Evolutionary conservation across 1,140 invertebrate species (phyloP).

Genomic region (Cylas formicarius): DNA sequence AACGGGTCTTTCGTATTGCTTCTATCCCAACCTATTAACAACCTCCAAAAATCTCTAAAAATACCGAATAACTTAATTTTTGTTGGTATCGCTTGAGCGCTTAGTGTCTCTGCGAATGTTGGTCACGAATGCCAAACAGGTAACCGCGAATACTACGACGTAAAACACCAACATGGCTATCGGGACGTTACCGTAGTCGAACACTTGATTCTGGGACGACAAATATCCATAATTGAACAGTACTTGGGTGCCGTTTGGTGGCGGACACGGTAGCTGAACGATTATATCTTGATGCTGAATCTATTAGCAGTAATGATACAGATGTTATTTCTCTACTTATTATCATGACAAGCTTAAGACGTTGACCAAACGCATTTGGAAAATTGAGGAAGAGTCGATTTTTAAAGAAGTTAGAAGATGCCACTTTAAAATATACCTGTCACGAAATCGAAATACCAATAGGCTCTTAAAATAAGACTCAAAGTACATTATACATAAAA

Average conservation of each 20-base stretch:
- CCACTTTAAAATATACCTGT: too few species aligned
- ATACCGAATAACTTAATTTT: constrained; percentile 12
- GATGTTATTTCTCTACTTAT: too few species aligned
- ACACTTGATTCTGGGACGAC: constrained; percentile 31
- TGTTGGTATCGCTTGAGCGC: constrained; percentile 19
- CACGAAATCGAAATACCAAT: too few species aligned
- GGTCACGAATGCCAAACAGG: constrained; percentile 50
- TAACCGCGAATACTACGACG: constrained; percentile 49
- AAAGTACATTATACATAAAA: too few species aligned
- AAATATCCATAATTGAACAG: constrained; percentile 53
- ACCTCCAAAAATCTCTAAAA: too few species aligned
- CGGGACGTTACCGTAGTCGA: constrained; percentile 49
- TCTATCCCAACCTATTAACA: too few species aligned
- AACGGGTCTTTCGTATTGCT: too few species aligned
- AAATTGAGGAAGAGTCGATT: too few species aligned
- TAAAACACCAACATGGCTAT: constrained; percentile 53
- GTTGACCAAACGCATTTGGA: too few species aligned
- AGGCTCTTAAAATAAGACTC: too few species aligned
- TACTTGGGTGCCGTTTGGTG: constrained; percentile 66
- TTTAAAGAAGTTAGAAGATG: too few species aligned
- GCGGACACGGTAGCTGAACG: constrained; percentile 67
- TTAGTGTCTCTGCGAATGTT: constrained; percentile 45
- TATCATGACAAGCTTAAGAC: too few species aligned
- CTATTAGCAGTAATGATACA: constrained; percentile 41
- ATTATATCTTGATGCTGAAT: constrained; percentile 76